phyloP scores from a whole-genome alignment of 2,888 invertebrate genomes.

The Sycophila texana region DNA sequence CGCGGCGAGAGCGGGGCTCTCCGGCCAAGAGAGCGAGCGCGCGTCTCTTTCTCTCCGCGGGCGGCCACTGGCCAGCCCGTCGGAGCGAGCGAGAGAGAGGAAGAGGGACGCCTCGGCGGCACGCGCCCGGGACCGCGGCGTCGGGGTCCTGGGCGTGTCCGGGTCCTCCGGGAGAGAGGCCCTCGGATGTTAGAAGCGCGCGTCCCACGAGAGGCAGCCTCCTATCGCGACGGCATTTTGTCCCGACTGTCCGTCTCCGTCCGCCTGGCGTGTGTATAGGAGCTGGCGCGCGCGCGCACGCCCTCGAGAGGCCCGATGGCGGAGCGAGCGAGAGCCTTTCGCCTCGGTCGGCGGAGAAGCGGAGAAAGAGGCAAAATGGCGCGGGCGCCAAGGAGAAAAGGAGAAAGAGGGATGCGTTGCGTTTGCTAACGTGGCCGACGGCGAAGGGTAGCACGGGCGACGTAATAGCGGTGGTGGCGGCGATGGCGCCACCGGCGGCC shows the following conservation, averaged over 20 bases:
- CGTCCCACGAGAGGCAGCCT: neutral
- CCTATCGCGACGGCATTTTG: conserved; percentile 41
- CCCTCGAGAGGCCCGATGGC: neutral
- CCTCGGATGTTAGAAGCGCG: too few species aligned
- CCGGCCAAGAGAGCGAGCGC: neutral
- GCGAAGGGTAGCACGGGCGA: neutral
- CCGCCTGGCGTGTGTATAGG: neutral
- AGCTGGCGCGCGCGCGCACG: neutral
- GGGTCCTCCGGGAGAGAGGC: too few species aligned
- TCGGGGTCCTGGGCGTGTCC: too few species aligned
- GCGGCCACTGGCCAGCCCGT: neutral
- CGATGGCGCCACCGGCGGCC: conserved; percentile 43
- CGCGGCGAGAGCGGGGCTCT: conserved; percentile 10
- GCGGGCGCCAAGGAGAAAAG: neutral
- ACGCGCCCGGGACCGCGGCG: neutral
- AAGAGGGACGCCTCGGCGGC: neutral
- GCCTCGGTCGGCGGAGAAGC: neutral
- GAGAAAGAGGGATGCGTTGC: neutral
- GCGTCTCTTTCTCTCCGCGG: neutral
- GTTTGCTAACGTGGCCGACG: neutral
- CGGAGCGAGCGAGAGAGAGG: conserved; percentile 2
- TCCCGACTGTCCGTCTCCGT: neutral
- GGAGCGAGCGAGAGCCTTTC: conserved; percentile 2
- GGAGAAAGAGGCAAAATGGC: conserved; percentile 9
- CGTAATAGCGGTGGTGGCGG: neutral